Evolutionary conservation across 2,113 vertebrate species (phyloP).

Genomic region (Ceratotherium simum): DNA sequence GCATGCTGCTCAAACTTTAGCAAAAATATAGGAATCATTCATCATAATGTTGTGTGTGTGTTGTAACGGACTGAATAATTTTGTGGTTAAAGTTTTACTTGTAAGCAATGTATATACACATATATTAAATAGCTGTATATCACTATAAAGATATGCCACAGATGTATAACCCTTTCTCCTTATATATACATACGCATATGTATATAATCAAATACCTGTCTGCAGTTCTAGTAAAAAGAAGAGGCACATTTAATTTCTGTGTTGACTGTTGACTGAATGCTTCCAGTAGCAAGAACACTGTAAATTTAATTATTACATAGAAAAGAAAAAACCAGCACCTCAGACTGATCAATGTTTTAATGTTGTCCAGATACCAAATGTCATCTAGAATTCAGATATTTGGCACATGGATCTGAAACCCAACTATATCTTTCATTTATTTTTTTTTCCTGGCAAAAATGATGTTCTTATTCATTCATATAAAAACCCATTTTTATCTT

Average conservation of each 20-base stretch:
- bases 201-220: neutral
- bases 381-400: conserved; percentile 14
- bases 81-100: neutral
- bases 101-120: neutral
- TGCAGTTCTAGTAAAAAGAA: neutral
- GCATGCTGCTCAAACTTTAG: neutral
- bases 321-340: conserved; percentile 37
- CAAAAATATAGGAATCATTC: neutral
- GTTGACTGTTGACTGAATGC: rapidly evolving
- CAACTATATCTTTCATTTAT: neutral
- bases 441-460: neutral
- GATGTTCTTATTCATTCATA: neutral
- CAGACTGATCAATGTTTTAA: neutral
- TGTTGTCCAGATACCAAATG: neutral
- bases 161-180: neutral
- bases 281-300: neutral
- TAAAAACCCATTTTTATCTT: neutral
- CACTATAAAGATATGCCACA: no score
- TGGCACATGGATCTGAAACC: conserved; percentile 21
- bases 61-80: neutral
- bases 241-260: neutral
- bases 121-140: neutral
- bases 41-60: neutral
- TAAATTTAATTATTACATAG: neutral
- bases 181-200: neutral